Conservation (phyloP, 2,113 vertebrate species). For the Eleginops maclovinus region DNA sequence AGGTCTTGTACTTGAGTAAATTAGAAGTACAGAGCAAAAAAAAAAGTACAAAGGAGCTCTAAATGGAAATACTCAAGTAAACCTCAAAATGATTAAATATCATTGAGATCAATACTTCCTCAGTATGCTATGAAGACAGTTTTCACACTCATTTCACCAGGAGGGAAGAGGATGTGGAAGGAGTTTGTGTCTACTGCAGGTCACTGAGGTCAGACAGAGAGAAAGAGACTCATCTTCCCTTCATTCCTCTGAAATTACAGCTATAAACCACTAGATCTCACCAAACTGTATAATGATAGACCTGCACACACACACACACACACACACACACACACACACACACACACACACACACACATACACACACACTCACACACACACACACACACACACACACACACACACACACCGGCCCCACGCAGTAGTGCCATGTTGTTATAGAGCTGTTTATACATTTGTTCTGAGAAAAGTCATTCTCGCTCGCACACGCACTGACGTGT, state of each 20-base stretch:
- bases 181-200: not conserved
- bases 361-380: slow-evolving; percentile 17
- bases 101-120: not conserved
- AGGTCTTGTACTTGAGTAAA: too few species aligned
- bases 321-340: not conserved
- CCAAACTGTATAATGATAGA: slow-evolving; percentile 65
- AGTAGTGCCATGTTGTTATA: slow-evolving; percentile 1
- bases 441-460: slow-evolving; percentile 18
- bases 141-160: not conserved
- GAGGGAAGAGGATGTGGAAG: not conserved
- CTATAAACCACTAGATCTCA: slow-evolving; percentile 50
- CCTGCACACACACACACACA: slow-evolving; percentile 19
- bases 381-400: not conserved
- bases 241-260: slow-evolving; percentile 72
- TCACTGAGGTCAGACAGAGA: slow-evolving; percentile 28
- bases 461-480: slow-evolving; percentile 13
- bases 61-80: too few species aligned
- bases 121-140: not conserved
- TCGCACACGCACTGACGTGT: not conserved
- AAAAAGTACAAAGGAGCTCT: too few species aligned
- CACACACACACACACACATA: slow-evolving; percentile 15
- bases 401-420: not conserved
- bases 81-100: too few species aligned
- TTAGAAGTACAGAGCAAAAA: too few species aligned
- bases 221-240: slow-evolving; percentile 24